phyloP scores from a whole-genome alignment of 2,888 invertebrate species.

The Teleogryllus oceanicus region DNA sequence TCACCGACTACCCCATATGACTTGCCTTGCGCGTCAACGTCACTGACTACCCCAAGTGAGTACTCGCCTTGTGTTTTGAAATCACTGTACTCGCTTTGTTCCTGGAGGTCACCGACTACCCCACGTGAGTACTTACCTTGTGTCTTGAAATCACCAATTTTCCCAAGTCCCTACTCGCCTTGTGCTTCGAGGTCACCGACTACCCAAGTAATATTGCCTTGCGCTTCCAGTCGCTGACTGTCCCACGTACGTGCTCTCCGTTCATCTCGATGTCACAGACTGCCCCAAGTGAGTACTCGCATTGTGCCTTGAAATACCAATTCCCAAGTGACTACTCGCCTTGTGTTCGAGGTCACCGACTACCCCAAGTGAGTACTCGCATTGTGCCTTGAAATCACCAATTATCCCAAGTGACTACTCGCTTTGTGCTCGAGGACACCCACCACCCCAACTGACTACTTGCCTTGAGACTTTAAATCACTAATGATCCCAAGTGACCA shows the following conservation, averaged over 20 bases:
- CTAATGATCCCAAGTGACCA: conserved; percentile 74
- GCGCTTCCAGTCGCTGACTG: conserved; percentile 48
- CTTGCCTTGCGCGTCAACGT: not conserved
- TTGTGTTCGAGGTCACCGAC: conserved; percentile 60
- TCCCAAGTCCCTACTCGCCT: conserved; percentile 64
- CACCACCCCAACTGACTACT: conserved; percentile 65
- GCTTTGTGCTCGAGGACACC: conserved; percentile 65
- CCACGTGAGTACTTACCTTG: conserved; percentile 51
- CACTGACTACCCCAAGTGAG: no score
- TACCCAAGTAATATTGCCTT: conserved; percentile 57
- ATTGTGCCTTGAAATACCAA: no score
- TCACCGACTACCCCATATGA: conserved; percentile 74
- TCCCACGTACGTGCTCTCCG: conserved; percentile 51
- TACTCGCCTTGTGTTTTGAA: conserved; percentile 62
- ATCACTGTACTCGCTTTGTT: conserved; percentile 60
- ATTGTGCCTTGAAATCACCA: conserved; percentile 44
- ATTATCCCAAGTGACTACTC: conserved; percentile 71
- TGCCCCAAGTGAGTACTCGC: conserved; percentile 68
- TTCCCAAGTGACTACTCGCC: conserved; percentile 43
- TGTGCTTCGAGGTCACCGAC: conserved; percentile 69
- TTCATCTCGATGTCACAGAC: conserved; percentile 60
- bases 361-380: conserved; percentile 51
- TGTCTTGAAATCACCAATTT: conserved; percentile 55
- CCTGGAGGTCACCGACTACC: conserved; percentile 50
- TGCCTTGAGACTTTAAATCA: conserved; percentile 44